These are phyloP conservation scores for Glaucidium brasilianum DNA, from an alignment of 2,113 vertebrate genomes.

Conservation along the genomic window DNA sequence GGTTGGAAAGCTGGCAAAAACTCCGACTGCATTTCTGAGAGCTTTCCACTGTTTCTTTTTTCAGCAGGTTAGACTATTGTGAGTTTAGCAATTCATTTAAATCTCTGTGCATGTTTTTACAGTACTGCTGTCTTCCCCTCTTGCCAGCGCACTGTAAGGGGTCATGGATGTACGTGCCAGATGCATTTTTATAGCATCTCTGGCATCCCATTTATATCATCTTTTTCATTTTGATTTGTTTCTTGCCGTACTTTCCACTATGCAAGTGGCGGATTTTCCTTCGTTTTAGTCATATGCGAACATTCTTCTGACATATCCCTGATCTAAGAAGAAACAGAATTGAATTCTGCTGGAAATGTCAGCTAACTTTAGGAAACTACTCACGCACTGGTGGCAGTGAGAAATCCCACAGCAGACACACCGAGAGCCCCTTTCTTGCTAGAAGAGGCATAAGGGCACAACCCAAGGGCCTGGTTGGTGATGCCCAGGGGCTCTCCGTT, in stretches of 20 bases:
- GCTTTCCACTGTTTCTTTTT: background rate
- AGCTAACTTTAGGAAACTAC: background rate
- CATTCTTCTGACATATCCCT: background rate
- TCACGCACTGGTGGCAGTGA: rapidly evolving
- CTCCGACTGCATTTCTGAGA: background rate
- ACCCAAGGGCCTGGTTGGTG: rapidly evolving
- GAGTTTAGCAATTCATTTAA: background rate
- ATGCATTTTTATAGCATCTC: background rate
- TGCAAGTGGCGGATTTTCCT: background rate
- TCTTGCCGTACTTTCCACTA: background rate
- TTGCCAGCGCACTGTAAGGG: background rate
- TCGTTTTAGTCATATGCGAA: background rate
- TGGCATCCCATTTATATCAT: no score
- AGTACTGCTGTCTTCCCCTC: background rate
- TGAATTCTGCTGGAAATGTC: background rate
- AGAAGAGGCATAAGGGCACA: background rate
- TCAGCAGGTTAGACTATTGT: background rate
- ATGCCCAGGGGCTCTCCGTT: background rate
- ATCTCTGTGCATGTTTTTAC: background rate
- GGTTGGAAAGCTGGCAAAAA: background rate
- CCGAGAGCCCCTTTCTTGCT: background rate
- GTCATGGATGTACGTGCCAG: background rate
- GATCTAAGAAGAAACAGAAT: background rate
- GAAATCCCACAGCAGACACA: background rate
- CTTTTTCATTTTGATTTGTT: background rate